Base-by-base conservation (phyloP, 2,888 invertebrate genomes). In the Ashinkailepas kermadecensis region DNA sequence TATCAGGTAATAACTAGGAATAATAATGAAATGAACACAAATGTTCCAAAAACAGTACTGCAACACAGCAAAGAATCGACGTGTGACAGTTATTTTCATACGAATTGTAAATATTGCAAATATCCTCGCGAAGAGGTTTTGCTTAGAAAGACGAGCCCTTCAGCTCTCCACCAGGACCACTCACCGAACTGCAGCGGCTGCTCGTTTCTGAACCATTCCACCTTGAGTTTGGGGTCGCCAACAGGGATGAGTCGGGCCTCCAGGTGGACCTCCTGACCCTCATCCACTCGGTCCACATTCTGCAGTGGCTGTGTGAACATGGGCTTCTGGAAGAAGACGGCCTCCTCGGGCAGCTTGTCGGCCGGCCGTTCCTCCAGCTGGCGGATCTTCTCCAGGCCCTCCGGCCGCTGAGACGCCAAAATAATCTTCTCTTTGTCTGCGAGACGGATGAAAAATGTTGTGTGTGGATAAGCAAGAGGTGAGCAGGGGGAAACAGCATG, bases 151-250 rank as follows among this genome's bases (percentile, higher is more conserved):
- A 39, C 39, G 39, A 39, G 39, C 39, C 39, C 39, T 39, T 39
- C 39, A 39, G 39, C 39, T n/a, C n/a, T 23, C 1, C 11, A 21
- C 10, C 21, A 15, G 23, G n/a, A 62, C 13, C 23, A 84, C 82
- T 85, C 85, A 88, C 95, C 95, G 87, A 95, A 94, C 87, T 95
- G 96, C 83, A 99, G 90, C 23, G 94, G 91, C 86, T 95, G 93
- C 86, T 96, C 96, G 88, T 97, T 96, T 87, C 95, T 92, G 87
- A 95, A 96, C 96, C 96, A 97, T 89, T 96, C 95, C 18, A 96
- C 95, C 88, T 94, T 95, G 54, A 97, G 90, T 18, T 95, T 95
- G 57, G 97, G 95, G 89, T 97, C 97, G 80, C 96, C 96, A 82
- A 97, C 96, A 21, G 97, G 97, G 86, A 96, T 95, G 82, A 97